These are phyloP conservation scores for Agonopterix subpropinquella DNA, from an alignment of 2,888 invertebrate species.

Conservation along the genomic window DNA sequence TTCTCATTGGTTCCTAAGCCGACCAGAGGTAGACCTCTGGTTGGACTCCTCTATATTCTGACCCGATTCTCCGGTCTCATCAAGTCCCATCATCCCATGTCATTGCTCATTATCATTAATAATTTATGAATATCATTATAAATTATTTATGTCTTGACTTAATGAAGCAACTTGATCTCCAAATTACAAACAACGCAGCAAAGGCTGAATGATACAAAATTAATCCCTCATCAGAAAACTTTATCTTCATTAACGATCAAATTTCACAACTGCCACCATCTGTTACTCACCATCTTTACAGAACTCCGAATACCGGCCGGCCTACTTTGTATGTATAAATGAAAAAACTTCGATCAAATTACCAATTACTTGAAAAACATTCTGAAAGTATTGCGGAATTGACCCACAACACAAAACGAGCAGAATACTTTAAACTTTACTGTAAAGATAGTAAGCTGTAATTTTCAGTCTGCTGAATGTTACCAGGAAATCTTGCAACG, in stretches of 20 bases:
- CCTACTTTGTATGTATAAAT: constrained; percentile 13
- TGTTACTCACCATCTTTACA: constrained; percentile 17
- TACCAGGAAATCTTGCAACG: constrained; percentile 28
- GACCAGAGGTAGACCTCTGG: too few relatives aligned
- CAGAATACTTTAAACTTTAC: constrained; percentile 33
- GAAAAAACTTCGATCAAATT: constrained; percentile 19
- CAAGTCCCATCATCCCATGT: too few relatives aligned
- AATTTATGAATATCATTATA: too few relatives aligned
- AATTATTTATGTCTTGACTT: too few relatives aligned
- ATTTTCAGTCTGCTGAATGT: constrained; percentile 18
- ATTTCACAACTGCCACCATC: constrained; percentile 20
- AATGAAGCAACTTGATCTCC: too few relatives aligned
- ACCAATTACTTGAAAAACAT: constrained; percentile 33
- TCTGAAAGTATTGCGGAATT: constrained; percentile 27
- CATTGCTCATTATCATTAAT: too few relatives aligned
- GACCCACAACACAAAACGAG: constrained; percentile 27
- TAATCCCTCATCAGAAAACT: neutral
- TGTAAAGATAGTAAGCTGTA: constrained; percentile 20
- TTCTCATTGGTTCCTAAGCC: too few relatives aligned
- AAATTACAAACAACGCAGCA: too few relatives aligned
- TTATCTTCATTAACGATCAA: constrained; percentile 18
- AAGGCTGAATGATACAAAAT: neutral
- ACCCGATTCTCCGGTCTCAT: too few relatives aligned
- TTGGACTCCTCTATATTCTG: too few relatives aligned
- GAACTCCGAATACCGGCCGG: constrained; percentile 10